These are phyloP conservation scores for Apomyelois bistriatella DNA, from an alignment of 2,888 invertebrate genomes.

Conservation along the genomic window DNA sequence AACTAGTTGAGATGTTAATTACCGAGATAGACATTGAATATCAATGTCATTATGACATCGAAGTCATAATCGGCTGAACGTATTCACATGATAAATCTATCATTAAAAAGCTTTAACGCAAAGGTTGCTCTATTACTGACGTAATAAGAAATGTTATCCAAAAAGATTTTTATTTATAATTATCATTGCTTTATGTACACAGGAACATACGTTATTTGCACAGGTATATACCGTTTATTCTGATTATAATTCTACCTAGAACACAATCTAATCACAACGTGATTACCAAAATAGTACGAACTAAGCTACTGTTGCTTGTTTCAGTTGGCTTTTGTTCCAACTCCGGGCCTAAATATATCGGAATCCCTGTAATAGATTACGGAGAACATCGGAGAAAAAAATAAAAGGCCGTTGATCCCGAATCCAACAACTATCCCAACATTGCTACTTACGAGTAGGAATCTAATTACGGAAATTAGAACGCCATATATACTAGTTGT, in stretches of 20 bases:
- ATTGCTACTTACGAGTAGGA: constrained; percentile 23
- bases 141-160: too few relatives aligned
- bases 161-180: too few relatives aligned
- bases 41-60: not conserved
- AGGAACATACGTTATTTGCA: too few relatives aligned
- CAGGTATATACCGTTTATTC: too few relatives aligned
- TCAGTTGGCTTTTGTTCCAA: not conserved
- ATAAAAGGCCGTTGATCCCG: constrained; percentile 25
- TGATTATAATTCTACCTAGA: too few relatives aligned
- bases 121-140: too few relatives aligned
- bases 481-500: not conserved
- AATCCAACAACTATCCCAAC: constrained; percentile 23
- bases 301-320: not conserved
- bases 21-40: not conserved
- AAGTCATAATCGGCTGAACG: not conserved
- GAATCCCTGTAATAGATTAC: constrained; percentile 1
- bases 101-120: too few relatives aligned
- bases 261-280: not conserved
- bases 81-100: not conserved
- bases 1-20: constrained; percentile 6
- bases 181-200: too few relatives aligned
- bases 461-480: constrained; percentile 26
- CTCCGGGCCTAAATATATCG: not conserved
- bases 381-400: constrained; percentile 10
- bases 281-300: not conserved